Conservation (phyloP, 2,888 invertebrate species). For the Ptychoptera contaminata region DNA sequence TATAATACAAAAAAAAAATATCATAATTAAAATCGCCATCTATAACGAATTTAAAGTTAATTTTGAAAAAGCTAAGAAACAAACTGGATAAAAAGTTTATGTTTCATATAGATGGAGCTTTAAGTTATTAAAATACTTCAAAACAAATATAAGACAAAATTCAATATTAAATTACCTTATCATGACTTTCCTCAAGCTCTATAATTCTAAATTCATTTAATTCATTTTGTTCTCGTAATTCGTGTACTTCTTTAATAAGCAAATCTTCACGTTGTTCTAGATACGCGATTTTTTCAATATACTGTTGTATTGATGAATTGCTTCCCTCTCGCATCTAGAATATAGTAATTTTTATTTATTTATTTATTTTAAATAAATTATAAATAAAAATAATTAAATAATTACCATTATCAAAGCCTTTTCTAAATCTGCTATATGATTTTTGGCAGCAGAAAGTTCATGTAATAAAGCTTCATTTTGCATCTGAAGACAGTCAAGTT, state of each 20-base stretch:
- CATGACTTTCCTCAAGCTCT: slow-evolving; percentile 53
- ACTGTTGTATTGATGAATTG: slow-evolving; percentile 16
- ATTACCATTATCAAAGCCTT: slow-evolving; percentile 31
- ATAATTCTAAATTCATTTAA: slow-evolving; percentile 62
- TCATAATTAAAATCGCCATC: too few species aligned
- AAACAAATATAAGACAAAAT: too few species aligned
- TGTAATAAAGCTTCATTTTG: slow-evolving; percentile 31
- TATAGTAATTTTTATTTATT: too few species aligned
- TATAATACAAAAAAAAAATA: too few species aligned
- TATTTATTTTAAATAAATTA: background rate
- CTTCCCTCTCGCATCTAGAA: slow-evolving; percentile 16
- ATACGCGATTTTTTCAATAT: slow-evolving; percentile 29
- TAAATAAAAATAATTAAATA: slow-evolving; percentile 5
- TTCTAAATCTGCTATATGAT: slow-evolving; percentile 34
- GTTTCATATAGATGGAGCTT: too few species aligned
- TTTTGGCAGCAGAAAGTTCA: slow-evolving; percentile 33
- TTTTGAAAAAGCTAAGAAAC: too few species aligned
- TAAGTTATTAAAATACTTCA: too few species aligned
- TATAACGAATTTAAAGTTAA: too few species aligned
- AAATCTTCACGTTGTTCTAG: slow-evolving; percentile 37
- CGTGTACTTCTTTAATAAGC: slow-evolving; percentile 49
- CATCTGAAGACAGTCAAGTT: slow-evolving; percentile 26
- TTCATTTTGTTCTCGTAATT: slow-evolving; percentile 64
- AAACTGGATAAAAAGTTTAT: too few species aligned
- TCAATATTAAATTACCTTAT: slow-evolving; percentile 24